Conservation (phyloP, 2,797 vertebrate species). For the Enteromius argenteus region DNA sequence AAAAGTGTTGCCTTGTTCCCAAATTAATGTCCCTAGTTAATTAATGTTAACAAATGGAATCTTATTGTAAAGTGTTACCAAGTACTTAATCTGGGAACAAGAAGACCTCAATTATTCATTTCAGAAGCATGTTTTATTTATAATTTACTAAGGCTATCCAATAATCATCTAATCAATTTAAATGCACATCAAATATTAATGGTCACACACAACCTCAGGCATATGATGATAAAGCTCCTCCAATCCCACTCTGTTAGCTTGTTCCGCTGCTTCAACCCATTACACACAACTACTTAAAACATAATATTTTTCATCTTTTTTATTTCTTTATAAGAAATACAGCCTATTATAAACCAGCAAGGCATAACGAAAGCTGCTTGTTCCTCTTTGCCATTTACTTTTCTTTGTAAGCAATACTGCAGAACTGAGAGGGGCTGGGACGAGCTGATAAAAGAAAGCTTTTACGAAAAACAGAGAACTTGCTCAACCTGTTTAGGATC, state of each 20-base stretch:
- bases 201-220: not conserved
- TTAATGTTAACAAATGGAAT: not conserved
- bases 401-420: slow-evolving; percentile 7
- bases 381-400: slow-evolving; percentile 18
- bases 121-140: not conserved
- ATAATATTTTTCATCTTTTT: not conserved
- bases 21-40: not conserved
- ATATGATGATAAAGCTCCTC: not conserved
- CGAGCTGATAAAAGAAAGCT: slow-evolving; percentile 30
- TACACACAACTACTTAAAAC: not conserved
- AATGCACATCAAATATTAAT: slow-evolving; percentile 13
- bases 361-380: not conserved
- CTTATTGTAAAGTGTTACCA: not conserved
- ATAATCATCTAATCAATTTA: slow-evolving; percentile 9
- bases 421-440: slow-evolving; percentile 27
- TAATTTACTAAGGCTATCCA: not conserved
- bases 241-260: not conserved
- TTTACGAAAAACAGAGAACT: slow-evolving; percentile 55
- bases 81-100: not conserved
- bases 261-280: not conserved
- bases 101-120: not conserved
- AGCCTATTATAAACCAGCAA: not conserved
- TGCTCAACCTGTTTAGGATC: slow-evolving; percentile 63
- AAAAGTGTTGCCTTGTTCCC: not conserved
- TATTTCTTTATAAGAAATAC: not conserved